Evolutionary conservation across 2,113 vertebrate species (phyloP).

Genomic region (Chunga burmeisteri): DNA sequence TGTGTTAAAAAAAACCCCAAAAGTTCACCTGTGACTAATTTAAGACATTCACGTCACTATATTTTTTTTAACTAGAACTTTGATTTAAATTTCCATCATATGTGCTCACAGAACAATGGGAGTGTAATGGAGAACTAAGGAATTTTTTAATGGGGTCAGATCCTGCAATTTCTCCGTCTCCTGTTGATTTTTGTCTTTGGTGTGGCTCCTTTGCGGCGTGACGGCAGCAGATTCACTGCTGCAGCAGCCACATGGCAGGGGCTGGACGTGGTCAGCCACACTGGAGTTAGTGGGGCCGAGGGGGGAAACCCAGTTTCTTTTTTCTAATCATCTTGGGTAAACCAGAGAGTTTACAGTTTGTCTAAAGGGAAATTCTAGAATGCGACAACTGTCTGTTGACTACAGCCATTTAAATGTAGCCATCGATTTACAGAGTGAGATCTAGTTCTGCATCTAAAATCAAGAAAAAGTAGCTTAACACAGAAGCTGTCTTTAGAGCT

Average conservation of each 20-base stretch:
- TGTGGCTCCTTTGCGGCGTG: background rate
- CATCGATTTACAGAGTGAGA: background rate
- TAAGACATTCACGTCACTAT: background rate
- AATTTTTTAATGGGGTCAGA: background rate
- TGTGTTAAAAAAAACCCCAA: background rate
- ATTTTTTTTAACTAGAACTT: background rate
- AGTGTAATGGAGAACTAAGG: background rate
- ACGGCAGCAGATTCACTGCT: background rate
- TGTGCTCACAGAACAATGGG: background rate
- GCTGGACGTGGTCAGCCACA: background rate
- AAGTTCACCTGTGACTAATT: background rate
- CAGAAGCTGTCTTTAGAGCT: background rate
- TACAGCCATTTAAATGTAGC: background rate
- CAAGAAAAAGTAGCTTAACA: background rate
- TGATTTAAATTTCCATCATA: background rate
- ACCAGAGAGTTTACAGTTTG: background rate
- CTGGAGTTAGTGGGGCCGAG: background rate
- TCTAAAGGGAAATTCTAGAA: background rate
- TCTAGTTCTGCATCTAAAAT: background rate
- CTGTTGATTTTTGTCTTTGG: background rate
- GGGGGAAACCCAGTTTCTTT: slow-evolving; percentile 14
- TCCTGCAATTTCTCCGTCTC: background rate
- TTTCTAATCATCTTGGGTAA: background rate
- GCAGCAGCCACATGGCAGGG: background rate
- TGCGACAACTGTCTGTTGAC: background rate